Base-by-base conservation (phyloP, 2,888 invertebrate species). In the Drosophila suboccidentalis region DNA sequence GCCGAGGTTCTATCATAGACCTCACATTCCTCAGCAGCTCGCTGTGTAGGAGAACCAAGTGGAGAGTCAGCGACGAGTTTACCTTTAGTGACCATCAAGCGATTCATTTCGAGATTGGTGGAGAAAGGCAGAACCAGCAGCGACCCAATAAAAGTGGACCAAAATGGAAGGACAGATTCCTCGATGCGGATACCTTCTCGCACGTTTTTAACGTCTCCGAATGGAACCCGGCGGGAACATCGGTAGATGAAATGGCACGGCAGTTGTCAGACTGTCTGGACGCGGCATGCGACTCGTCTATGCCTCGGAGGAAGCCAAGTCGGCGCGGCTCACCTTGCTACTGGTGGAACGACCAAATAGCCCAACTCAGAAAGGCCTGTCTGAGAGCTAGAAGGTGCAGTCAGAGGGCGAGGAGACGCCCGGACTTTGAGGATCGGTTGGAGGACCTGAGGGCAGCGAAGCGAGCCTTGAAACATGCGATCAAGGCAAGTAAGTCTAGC, bases 1-100 rank as follows among this genome's bases (percentile, higher is more conserved):
- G 38, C 4, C 38, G 38, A n/a, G 38, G 38, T 1, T 38, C 38
- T 6, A 38, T 38, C 5, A 38, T 38, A n/a, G 38, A 38, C n/a
- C 38, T 38, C 38, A 38, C n/a, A 1, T 38, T 38, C n/a, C 6
- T 38, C 1, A 38, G 38, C 38, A 38, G 38, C 38, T 38, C 38
- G n/a, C 38, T 38, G n/a, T 38, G 38, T 38, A 38, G 38, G n/a
- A 38, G 6, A 4, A n/a, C n/a, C n/a, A 38, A n/a, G 13, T 38
- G 38, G 38, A 38, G n/a, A 38, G 38, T 38, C 38, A 22, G 38
- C n/a, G 38, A 38, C 38, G 38, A 38, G 38, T 38, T 38, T 6
- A 38, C 38, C 22, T 13, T 13, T 6, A 38, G 38, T 13, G 38
- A 38, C 38, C 38, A 38, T 6, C 38, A 38, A 38, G 38, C 38